phyloP scores from a whole-genome alignment of 2,113 vertebrate species.

The Mus spicilegus region DNA sequence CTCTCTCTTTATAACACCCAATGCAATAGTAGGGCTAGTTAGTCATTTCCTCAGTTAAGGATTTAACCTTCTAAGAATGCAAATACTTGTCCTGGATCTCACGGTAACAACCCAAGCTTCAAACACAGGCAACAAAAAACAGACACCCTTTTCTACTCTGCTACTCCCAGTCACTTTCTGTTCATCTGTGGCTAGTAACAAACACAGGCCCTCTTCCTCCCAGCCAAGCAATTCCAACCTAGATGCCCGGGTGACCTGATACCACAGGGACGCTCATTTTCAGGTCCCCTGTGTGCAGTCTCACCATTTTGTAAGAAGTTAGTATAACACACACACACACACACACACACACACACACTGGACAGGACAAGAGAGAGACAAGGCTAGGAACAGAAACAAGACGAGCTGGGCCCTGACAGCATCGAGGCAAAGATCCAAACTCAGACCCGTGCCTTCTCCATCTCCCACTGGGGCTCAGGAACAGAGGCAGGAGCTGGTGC shows the following conservation, averaged over 20 bases:
- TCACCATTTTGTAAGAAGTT: background rate
- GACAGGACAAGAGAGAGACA: background rate
- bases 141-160: background rate
- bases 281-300: background rate
- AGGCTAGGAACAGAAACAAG: background rate
- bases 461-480: background rate
- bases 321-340: background rate
- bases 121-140: background rate
- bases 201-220: background rate
- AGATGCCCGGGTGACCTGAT: background rate
- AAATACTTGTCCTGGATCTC: background rate
- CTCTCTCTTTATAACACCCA: background rate
- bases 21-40: fast-evolving
- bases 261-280: background rate
- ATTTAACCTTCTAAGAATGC: background rate
- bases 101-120: background rate
- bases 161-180: background rate
- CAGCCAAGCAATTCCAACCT: background rate
- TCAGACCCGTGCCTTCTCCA: background rate
- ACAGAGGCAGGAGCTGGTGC: background rate
- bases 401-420: background rate
- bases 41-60: background rate
- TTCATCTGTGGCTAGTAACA: background rate
- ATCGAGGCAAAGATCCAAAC: background rate
- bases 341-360: background rate